Evolutionary conservation across 2,888 invertebrate genomes (phyloP), one percentile per base, ranked within the genome.

Genomic region (Gibbula magus): DNA sequence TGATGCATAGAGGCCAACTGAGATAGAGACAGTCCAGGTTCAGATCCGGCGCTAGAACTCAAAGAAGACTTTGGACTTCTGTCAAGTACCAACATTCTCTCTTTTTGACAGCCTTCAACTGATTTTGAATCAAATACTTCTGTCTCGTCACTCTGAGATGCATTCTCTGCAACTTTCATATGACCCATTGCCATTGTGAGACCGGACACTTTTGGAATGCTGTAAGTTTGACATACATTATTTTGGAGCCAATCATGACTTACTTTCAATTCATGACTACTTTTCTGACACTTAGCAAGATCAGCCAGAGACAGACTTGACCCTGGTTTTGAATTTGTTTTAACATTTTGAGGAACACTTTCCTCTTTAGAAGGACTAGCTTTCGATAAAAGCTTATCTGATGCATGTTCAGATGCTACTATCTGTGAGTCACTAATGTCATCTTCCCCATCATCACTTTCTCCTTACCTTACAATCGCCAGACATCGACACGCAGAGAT

Each of bases 401-500:
- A 45, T 1, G 5, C 45, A 45, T 45, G 5, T 13, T 45, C 45
- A 45, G 45, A 13, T 10, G 45, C 13, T 45, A 10, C 45, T 56
- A 32, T 75, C 22, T 70, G 70, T 52, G 75, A 56, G 54, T 77
- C 56, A 56, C 22, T 52, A 5, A 45, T 45, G 45, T 45, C 45
- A 53, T 77, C 75, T 66, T 53, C 45, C 20, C 54, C 73, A 18
- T 45, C 45, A 70, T 76, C 56, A 70, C 80, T 79, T 53, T 86
- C 86, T 84, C 86, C 89, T 89, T 89, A 88, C 89, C 88, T 88
- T 88, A 84, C 87, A 88, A 78, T 79, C 83, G 89, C 89, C 89
- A 87, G 83, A 67, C 78, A 67, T 74, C 75, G 80, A 75, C 78
- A 77, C 70, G 56, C 75, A 81, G 79, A 77, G 25, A 39, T 13